phyloP scores from a whole-genome alignment of 2,888 invertebrate genomes.

The Stenotaenia linearis region DNA sequence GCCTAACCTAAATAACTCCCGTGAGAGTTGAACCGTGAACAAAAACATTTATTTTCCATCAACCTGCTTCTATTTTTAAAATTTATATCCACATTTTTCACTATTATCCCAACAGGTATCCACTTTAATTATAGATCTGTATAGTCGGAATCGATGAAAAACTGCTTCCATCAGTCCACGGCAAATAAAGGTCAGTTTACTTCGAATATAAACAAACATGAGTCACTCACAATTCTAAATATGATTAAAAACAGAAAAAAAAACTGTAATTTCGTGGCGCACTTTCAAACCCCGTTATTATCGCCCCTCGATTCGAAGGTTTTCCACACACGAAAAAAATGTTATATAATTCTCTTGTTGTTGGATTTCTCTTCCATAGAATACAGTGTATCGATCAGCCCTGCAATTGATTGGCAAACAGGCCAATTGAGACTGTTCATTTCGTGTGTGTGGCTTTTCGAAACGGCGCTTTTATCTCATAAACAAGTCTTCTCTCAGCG shows the following conservation, averaged over 20 bases:
- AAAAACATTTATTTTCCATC: background rate
- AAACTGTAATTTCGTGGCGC: too few relatives aligned
- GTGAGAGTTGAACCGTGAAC: background rate
- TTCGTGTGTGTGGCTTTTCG: background rate
- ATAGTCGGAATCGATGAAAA: background rate
- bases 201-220: background rate
- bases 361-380: background rate
- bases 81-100: background rate
- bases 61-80: background rate
- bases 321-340: too few relatives aligned
- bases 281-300: too few relatives aligned
- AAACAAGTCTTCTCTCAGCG: background rate
- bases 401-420: background rate
- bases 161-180: background rate
- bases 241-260: background rate
- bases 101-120: background rate
- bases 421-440: background rate
- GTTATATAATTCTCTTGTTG: background rate
- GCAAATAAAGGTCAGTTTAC: background rate
- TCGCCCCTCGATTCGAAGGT: too few relatives aligned
- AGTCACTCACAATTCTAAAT: background rate
- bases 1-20: background rate
- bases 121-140: background rate
- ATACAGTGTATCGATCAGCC: background rate
- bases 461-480: background rate